These are phyloP conservation scores for Tetanocera ferruginea DNA, from an alignment of 2,888 invertebrate species.

Conservation along the genomic window DNA sequence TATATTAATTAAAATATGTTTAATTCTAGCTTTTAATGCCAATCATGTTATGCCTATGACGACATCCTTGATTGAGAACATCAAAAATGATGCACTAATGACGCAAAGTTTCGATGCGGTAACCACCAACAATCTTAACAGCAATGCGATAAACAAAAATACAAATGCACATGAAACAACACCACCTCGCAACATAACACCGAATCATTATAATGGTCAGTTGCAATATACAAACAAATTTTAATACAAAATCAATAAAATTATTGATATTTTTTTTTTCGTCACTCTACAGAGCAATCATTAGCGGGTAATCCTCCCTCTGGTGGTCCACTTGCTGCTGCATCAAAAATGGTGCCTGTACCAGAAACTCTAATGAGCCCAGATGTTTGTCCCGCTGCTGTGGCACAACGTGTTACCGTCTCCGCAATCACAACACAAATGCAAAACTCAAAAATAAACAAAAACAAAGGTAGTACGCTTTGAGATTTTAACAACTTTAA, in stretches of 20 bases:
- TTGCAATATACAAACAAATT: neutral
- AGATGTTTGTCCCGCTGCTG: conserved; percentile 72
- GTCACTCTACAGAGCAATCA: conserved; percentile 57
- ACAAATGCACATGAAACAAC: conserved; percentile 67
- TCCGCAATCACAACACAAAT: conserved; percentile 63
- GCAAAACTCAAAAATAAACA: conserved; percentile 65
- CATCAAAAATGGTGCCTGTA: conserved; percentile 89
- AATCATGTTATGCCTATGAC: conserved; percentile 67
- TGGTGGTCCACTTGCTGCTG: conserved; percentile 78
- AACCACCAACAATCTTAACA: conserved; percentile 56
- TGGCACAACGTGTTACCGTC: conserved; percentile 64
- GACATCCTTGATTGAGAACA: conserved; percentile 69
- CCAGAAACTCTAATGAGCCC: conserved; percentile 91
- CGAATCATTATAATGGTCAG: conserved; percentile 67
- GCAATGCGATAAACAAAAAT: conserved; percentile 59
- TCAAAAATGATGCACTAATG: conserved; percentile 71
- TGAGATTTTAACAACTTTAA: neutral
- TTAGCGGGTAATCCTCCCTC: conserved; percentile 52
- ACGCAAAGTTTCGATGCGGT: conserved; percentile 75
- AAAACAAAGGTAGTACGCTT: conserved; percentile 62
- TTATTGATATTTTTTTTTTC: neutral
- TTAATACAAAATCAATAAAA: neutral
- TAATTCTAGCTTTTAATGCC: conserved; percentile 51
- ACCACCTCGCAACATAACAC: conserved; percentile 66
- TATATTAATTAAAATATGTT: conserved; percentile 15